Percentiles rank a stretch among this genome's conserved stretches.
phyloP scores from a whole-genome alignment of 2,888 invertebrate species.

The Rhabditoides inermis region DNA sequence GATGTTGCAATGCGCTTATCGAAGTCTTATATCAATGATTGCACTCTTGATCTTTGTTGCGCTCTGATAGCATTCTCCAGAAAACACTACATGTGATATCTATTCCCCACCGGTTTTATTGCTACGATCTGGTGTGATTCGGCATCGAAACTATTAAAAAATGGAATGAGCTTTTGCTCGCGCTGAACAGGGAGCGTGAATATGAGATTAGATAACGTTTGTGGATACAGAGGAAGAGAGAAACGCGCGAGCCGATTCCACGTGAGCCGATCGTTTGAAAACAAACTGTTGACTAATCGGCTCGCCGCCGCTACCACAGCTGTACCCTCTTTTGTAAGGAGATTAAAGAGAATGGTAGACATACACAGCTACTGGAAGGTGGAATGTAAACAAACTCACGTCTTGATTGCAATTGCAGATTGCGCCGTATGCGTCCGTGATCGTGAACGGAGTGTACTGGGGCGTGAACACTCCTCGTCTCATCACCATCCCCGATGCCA shows the following conservation, averaged over 20 bases:
- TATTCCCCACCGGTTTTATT: conserved; percentile 1
- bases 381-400: background rate
- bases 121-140: too few relatives aligned
- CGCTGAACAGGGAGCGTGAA: too few relatives aligned
- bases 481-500: conserved; percentile 93
- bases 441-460: conserved; percentile 98
- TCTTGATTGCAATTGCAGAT: conserved; percentile 60
- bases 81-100: conserved; percentile 3
- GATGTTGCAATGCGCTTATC: background rate
- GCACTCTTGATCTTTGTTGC: background rate
- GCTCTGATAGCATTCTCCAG: conserved; percentile 1
- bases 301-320: too few relatives aligned
- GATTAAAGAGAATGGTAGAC: background rate
- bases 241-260: too few relatives aligned
- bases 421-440: conserved; percentile 90
- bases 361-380: background rate
- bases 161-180: too few relatives aligned
- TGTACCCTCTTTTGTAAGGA: too few relatives aligned
- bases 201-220: too few relatives aligned
- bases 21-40: conserved; percentile 2
- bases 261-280: too few relatives aligned
- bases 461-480: conserved; percentile 90
- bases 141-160: too few relatives aligned
- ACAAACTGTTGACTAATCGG: too few relatives aligned
- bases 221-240: too few relatives aligned